Evolutionary conservation across 2,797 vertebrate species (phyloP).

Genomic region (Cynodonichthys magdalenae): DNA sequence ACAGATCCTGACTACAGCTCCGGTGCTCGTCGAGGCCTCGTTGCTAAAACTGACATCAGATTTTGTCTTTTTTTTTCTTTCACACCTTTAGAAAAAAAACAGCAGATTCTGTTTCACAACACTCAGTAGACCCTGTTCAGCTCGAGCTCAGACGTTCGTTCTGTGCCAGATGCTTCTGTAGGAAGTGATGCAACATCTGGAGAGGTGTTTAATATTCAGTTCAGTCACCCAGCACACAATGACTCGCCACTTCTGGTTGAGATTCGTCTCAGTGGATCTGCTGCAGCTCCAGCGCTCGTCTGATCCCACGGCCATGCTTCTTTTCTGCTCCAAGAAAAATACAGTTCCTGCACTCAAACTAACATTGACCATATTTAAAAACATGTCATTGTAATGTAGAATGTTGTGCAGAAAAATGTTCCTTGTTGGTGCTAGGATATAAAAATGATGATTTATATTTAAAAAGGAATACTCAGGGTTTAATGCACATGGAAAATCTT

Average conservation of each 20-base stretch:
- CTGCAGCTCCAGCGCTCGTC: constrained; percentile 2
- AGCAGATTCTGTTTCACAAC: neutral
- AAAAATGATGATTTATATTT: no score
- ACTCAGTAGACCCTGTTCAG: neutral
- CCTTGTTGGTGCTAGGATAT: no score
- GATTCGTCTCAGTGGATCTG: constrained; percentile 14
- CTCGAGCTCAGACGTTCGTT: neutral
- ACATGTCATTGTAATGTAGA: neutral
- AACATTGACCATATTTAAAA: no score
- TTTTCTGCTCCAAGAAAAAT: no score
- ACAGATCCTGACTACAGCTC: neutral
- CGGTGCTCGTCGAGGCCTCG: neutral
- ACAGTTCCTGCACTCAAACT: no score
- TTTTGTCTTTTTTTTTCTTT: constrained; percentile 10
- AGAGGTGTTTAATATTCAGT: constrained; percentile 15
- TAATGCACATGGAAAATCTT: neutral
- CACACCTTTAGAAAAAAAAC: neutral
- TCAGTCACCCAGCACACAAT: neutral
- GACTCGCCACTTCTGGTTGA: constrained; percentile 6
- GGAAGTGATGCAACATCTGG: constrained; percentile 8
- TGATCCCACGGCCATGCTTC: neutral
- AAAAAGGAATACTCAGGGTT: neutral
- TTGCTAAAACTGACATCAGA: constrained; percentile 1
- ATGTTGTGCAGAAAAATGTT: neutral
- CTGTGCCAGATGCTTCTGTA: neutral